Evolutionary conservation across 1,140 invertebrate genomes (phyloP), one percentile per base, ranked within the genome.

Genomic region (Diabrotica virgifera): DNA sequence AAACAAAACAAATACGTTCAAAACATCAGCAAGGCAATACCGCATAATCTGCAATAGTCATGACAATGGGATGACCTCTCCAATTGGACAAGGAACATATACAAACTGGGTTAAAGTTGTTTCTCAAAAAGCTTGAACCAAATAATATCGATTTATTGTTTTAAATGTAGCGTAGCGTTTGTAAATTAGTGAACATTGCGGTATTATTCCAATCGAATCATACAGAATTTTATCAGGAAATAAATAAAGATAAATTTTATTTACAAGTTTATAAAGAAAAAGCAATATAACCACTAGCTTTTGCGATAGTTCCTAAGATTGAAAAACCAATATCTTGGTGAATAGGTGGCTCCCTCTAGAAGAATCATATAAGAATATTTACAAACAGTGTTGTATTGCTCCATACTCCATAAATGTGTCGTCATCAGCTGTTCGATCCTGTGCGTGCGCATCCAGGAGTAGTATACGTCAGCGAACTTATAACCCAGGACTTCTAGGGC

Each of bases 371-470:
- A 67, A 55, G 62, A 63, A 67, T 62, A 67, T 70, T 67, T 67
- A 67, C 69, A 67, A 65, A 70, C 65, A 35, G 64, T 70, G 59
- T 66, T 52, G 63, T 46, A 46, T 46, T 46, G 40, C 65, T 60
- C 37, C 46, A 59, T 50, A 51, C 50, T 62, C 52, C 60, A 62
- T 54, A 63, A 66, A 67, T 70, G 59, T 73, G 70, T 72, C 72
- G 72, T 73, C 72, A 73, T 73, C 72, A 73, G 72, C 72, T 73
- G 72, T 73, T 73, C 72, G 72, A 73, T 73, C 66, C 64, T 63
- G 13, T 70, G 72, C 72, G 72, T 68, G 66, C 72, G 72, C 70
- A 62, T 51, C 14, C 38, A 54, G 55, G 14, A 14, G 50, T 37
- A 56, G 11, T 35, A 36, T 24, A 62, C 60, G 60, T 62, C 60